phyloP scores from a whole-genome alignment of 2,888 invertebrate species.

The Uropetala carovei region DNA sequence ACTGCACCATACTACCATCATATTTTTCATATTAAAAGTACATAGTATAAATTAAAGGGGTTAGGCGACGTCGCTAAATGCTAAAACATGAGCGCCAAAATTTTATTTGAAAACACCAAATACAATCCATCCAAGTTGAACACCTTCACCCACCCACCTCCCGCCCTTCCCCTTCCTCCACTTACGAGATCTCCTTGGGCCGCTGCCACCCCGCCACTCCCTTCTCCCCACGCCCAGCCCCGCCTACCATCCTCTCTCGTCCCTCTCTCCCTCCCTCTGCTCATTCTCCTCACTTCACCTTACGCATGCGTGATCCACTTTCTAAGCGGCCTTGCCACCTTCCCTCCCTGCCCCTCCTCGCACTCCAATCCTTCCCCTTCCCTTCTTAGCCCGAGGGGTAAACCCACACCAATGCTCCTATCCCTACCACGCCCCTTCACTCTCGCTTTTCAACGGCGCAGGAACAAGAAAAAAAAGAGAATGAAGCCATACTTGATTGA shows the following conservation, averaged over 20 bases:
- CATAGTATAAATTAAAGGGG: background rate
- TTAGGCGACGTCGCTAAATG: background rate
- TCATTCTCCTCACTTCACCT: background rate
- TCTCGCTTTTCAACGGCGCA: constrained; percentile 54
- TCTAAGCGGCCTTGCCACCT: constrained; percentile 55
- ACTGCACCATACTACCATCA: too few species aligned
- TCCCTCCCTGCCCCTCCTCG: background rate
- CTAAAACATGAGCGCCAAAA: background rate
- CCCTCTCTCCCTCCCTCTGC: background rate
- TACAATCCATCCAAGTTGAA: background rate
- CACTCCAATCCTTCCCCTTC: background rate
- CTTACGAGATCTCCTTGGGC: background rate
- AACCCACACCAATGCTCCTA: background rate
- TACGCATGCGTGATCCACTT: constrained; percentile 57
- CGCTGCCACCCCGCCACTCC: background rate
- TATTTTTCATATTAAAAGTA: background rate
- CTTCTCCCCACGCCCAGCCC: background rate
- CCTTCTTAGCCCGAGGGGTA: background rate
- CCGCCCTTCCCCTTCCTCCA: background rate
- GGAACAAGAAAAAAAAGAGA: background rate
- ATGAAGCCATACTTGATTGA: constrained; percentile 36
- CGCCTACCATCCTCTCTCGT: background rate
- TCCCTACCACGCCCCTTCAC: constrained; percentile 51
- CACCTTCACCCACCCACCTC: background rate
- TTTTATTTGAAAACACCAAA: background rate